Evolutionary conservation across 1,140 invertebrate species (phyloP).

Genomic region (Camponotus floridanus): DNA sequence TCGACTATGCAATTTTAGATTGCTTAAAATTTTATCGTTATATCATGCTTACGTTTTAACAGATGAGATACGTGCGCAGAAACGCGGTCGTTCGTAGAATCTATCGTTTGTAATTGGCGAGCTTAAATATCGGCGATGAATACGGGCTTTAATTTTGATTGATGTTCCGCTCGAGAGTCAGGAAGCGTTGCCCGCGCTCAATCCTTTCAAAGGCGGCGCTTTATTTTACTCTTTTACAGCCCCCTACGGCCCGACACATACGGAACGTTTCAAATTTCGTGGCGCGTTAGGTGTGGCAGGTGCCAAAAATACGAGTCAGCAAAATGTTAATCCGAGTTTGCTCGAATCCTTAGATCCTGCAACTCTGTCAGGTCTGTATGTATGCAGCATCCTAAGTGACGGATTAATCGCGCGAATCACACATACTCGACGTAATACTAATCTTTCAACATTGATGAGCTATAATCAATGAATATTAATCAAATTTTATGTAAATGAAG

Average conservation of each 20-base stretch:
- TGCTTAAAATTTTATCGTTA: constrained; percentile 15
- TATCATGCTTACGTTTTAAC: constrained; percentile 14
- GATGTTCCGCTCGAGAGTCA: constrained; percentile 57
- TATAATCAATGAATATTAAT: constrained; percentile 15
- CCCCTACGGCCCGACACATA: not conserved
- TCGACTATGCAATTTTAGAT: not conserved
- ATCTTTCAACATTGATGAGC: not conserved
- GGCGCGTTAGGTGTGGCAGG: constrained; percentile 50
- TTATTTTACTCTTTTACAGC: constrained; percentile 36
- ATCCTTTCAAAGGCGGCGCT: constrained; percentile 13
- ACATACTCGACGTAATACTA: not conserved
- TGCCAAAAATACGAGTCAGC: constrained; percentile 57
- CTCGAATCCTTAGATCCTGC: constrained; percentile 18
- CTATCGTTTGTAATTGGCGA: constrained; percentile 49
- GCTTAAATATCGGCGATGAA: constrained; percentile 56
- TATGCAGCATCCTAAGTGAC: not conserved
- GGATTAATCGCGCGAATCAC: constrained; percentile 3
- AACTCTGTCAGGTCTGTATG: not conserved
- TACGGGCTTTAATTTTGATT: constrained; percentile 70
- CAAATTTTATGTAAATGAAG: not conserved
- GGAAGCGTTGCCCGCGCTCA: constrained; percentile 9
- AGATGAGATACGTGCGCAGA: not conserved
- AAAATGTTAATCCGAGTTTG: constrained; percentile 7
- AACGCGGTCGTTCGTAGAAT: constrained; percentile 28
- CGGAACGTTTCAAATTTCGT: constrained; percentile 51